A percentile compares a stretch with the other conserved stretches of the same genome.
Evolutionary conservation across 2,113 vertebrate genomes (phyloP).

Genomic region (Cercopithecus mona): DNA sequence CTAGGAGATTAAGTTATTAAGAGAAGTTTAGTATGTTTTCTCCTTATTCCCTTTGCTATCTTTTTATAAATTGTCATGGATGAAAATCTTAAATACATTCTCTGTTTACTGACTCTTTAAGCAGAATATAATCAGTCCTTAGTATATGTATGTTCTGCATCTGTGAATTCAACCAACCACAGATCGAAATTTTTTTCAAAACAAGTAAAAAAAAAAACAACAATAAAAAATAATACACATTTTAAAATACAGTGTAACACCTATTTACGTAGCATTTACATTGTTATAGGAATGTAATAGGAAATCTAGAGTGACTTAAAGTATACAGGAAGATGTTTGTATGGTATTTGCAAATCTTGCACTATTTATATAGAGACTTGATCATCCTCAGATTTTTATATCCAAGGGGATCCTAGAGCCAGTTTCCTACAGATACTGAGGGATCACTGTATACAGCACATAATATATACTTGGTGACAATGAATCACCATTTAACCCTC

Average conservation of each 20-base stretch:
- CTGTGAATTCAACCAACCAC: not conserved
- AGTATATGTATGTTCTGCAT: not conserved
- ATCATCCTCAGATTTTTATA: not conserved
- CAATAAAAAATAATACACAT: not conserved
- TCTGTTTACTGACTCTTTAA: not conserved
- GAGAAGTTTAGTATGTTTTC: not conserved
- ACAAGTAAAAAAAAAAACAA: not conserved
- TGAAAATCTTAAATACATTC: slow-evolving; percentile 10
- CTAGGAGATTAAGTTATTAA: not conserved
- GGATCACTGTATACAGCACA: not conserved
- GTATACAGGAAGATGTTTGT: not conserved
- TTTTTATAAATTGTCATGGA: not conserved
- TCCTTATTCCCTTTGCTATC: not conserved
- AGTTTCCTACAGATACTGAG: too few species aligned
- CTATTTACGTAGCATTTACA: not conserved
- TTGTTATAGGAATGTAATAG: not conserved
- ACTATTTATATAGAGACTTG: not conserved
- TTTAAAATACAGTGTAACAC: not conserved
- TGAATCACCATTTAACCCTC: slow-evolving; percentile 6
- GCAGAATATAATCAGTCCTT: not conserved
- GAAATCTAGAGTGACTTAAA: not conserved
- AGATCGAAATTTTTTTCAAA: not conserved
- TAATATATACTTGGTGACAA: not conserved
- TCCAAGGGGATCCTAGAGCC: not conserved
- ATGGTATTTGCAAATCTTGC: not conserved